phyloP scores from a whole-genome alignment of 2,888 invertebrate genomes.

The Sinohyriopsis cumingii region DNA sequence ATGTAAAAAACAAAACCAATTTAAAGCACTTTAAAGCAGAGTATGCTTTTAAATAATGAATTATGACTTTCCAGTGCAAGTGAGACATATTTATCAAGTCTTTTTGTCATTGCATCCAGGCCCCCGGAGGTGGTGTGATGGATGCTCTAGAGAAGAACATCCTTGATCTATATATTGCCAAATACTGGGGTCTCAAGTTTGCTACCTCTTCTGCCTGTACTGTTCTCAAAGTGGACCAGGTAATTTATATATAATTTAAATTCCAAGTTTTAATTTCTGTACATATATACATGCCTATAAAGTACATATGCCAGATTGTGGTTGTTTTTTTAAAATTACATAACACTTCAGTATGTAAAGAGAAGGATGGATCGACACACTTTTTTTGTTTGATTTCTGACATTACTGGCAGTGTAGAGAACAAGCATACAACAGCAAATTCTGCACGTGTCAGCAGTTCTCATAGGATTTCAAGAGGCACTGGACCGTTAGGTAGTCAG shows the following conservation, averaged over 20 bases:
- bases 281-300: not conserved
- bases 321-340: not conserved
- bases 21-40: too few relatives aligned
- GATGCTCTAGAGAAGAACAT: slow-evolving; percentile 87
- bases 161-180: slow-evolving; percentile 81
- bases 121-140: slow-evolving; percentile 80
- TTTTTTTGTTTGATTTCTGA: too few relatives aligned
- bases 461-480: too few relatives aligned
- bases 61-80: too few relatives aligned
- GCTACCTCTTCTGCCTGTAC: slow-evolving; percentile 94
- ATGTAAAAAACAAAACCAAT: too few relatives aligned
- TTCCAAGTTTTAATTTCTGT: not conserved
- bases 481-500: too few relatives aligned
- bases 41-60: too few relatives aligned
- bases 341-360: not conserved
- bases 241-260: slow-evolving; percentile 33
- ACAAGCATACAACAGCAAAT: too few relatives aligned
- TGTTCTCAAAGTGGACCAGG: slow-evolving; percentile 92
- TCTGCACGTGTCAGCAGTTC: too few relatives aligned
- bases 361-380: too few relatives aligned
- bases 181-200: slow-evolving; percentile 96
- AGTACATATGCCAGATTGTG: not conserved
- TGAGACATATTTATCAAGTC: not conserved
- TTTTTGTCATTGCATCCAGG: slow-evolving; percentile 53
- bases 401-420: too few relatives aligned